Conservation (phyloP, 2,888 invertebrate genomes). For the Tupiocoris notatus region DNA sequence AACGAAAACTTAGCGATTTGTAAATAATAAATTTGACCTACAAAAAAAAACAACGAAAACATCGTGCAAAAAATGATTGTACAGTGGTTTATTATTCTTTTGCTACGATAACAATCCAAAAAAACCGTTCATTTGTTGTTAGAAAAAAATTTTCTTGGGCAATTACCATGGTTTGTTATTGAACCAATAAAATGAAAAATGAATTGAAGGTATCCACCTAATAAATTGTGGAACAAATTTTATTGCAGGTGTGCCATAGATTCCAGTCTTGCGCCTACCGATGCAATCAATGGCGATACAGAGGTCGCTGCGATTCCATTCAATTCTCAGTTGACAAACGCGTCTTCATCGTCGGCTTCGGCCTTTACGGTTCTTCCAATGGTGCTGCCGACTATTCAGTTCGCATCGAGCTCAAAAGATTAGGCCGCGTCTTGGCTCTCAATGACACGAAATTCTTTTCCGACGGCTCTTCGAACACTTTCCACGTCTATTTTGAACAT, state of each 20-base stretch:
- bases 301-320: conserved; percentile 94
- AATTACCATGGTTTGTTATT: no score
- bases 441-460: conserved; percentile 93
- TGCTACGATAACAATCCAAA: no score
- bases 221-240: no score
- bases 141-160: no score
- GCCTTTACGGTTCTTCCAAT: conserved; percentile 92
- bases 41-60: no score
- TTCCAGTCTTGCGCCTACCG: conserved; percentile 96
- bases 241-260: conserved; percentile 80
- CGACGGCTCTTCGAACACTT: conserved; percentile 94
- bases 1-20: no score
- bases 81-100: no score
- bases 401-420: conserved; percentile 87
- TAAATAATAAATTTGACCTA: no score
- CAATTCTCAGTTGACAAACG: conserved; percentile 94
- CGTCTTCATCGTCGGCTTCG: conserved; percentile 94
- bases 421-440: conserved; percentile 84
- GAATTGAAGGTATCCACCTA: no score
- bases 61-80: no score
- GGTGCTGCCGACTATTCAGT: conserved; percentile 94
- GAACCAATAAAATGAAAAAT: no score
- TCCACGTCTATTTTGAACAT: conserved; percentile 80
- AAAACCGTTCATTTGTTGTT: no score
- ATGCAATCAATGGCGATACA: conserved; percentile 95